A percentile compares a stretch with the other conserved stretches of the same genome.
Evolutionary conservation across 2,113 vertebrate genomes (phyloP).

Genomic region (Petroica traversi): DNA sequence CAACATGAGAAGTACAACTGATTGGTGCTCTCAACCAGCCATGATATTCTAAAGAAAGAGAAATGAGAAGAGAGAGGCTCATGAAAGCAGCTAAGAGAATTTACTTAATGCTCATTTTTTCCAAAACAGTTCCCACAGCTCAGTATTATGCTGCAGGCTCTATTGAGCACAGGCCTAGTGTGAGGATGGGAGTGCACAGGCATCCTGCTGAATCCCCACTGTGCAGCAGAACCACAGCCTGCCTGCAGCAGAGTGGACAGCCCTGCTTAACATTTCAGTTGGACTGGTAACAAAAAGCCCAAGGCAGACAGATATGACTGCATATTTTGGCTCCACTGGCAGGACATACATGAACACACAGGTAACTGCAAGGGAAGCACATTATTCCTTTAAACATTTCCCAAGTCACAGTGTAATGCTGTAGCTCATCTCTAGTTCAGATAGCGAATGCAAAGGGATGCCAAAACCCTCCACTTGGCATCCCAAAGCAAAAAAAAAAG

Average conservation of each 20-base stretch:
- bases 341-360: not conserved
- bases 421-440: not conserved
- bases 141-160: not conserved
- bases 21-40: constrained; percentile 51
- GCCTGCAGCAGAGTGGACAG: not conserved
- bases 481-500: not conserved
- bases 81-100: constrained; percentile 41
- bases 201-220: not conserved
- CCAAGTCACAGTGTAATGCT: not conserved
- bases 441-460: not conserved
- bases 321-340: not conserved
- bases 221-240: not conserved
- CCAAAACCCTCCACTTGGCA: not conserved
- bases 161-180: not conserved
- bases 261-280: not conserved
- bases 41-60: constrained; percentile 43
- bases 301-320: not conserved
- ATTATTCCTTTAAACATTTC: not conserved
- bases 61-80: constrained; percentile 20
- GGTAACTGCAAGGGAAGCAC: not conserved
- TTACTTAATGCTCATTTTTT: constrained; percentile 22
- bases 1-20: constrained; percentile 48
- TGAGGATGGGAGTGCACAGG: not conserved
- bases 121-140: not conserved
- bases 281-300: not conserved